A percentile compares a stretch with the other conserved stretches of the same genome.
Conservation (phyloP, 2,113 vertebrate genomes). For the Empidonax alnorum region DNA sequence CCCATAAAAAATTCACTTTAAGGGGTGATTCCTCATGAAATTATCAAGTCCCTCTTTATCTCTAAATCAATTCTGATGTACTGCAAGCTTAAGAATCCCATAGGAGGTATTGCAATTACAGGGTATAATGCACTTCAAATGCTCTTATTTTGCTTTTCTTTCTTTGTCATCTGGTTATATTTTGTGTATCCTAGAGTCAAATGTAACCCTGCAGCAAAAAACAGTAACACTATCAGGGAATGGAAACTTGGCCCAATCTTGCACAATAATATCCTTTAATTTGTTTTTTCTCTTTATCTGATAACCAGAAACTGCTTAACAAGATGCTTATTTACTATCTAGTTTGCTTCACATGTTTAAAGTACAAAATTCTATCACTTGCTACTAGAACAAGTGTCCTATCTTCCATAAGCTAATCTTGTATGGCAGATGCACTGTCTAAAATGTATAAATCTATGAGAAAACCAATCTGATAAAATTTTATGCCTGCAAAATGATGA, state of each 20-base stretch:
- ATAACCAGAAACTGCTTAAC: slow-evolving; percentile 64
- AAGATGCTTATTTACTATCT: slow-evolving; percentile 59
- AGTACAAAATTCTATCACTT: slow-evolving; percentile 63
- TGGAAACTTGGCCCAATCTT: slow-evolving; percentile 55
- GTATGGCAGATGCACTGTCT: slow-evolving; percentile 71
- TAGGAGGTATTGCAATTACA: not conserved
- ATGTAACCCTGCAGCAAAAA: slow-evolving; percentile 1
- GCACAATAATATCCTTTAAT: slow-evolving; percentile 20
- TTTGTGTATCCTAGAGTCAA: slow-evolving; percentile 16
- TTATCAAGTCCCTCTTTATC: not conserved
- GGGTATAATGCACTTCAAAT: not conserved
- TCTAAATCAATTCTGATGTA: not conserved
- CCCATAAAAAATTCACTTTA: not conserved
- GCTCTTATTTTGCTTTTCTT: not conserved
- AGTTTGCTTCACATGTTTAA: slow-evolving; percentile 50
- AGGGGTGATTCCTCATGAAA: not conserved
- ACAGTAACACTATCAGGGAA: not conserved
- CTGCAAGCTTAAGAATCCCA: not conserved
- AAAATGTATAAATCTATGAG: slow-evolving; percentile 77
- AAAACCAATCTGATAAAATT: slow-evolving; percentile 81
- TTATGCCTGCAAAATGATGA: slow-evolving; percentile 79
- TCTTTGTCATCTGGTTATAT: slow-evolving; percentile 10
- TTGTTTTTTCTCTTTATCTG: slow-evolving; percentile 64
- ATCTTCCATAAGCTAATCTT: slow-evolving; percentile 78
- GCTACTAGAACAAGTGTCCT: slow-evolving; percentile 58